phyloP scores from a whole-genome alignment of 1,140 invertebrate species.

The Hyles vespertilio region DNA sequence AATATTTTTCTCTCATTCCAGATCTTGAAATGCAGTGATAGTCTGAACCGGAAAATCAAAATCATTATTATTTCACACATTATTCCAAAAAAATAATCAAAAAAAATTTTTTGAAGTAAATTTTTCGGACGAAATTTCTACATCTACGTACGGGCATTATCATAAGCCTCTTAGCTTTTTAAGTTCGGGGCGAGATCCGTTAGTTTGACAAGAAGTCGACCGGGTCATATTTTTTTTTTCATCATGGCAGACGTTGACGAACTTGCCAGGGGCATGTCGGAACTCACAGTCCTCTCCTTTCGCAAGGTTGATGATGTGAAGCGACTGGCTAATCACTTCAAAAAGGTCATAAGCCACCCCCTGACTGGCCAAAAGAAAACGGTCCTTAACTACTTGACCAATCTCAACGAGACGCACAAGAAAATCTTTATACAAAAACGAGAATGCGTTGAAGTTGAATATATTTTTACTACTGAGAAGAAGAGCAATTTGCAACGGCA shows the following conservation, averaged over 20 bases:
- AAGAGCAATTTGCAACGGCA: constrained; percentile 62
- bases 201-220: background rate
- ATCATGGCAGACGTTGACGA: constrained; percentile 36
- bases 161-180: background rate
- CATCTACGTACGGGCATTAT: constrained; percentile 47
- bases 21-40: constrained; percentile 72
- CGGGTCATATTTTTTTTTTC: constrained; percentile 4
- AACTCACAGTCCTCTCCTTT: constrained; percentile 54
- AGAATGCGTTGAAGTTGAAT: constrained; percentile 60
- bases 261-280: constrained; percentile 36
- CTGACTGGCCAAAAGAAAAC: constrained; percentile 38
- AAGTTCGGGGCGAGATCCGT: no score
- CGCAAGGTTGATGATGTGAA: constrained; percentile 58
- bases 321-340: constrained; percentile 50
- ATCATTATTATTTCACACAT: constrained; percentile 21
- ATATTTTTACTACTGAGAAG: constrained; percentile 68
- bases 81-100: background rate
- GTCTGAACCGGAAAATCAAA: constrained; percentile 35
- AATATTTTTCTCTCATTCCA: constrained; percentile 37
- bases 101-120: no score
- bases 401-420: constrained; percentile 50
- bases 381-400: constrained; percentile 44
- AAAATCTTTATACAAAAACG: constrained; percentile 50
- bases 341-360: constrained; percentile 51
- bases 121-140: no score